Conservation (phyloP, 92 coral and sea anemone species). For the Heteractis magnifica region DNA sequence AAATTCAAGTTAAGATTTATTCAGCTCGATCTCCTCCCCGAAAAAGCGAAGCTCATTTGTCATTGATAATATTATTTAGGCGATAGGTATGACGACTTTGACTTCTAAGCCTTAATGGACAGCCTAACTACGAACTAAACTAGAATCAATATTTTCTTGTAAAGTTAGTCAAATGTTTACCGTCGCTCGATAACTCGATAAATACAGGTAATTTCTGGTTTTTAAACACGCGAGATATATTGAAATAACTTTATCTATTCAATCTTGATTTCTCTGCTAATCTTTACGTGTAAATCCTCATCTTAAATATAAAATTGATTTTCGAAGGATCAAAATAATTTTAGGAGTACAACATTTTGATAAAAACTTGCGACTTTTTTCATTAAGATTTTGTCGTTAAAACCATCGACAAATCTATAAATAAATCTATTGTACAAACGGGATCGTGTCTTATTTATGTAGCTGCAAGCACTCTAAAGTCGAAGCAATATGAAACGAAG, state of each 20-base stretch:
- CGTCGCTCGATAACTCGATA: conserved; percentile 5
- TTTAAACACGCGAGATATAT: conserved; percentile 14
- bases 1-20: not conserved
- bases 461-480: not conserved
- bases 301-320: not conserved
- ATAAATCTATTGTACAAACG: conserved; percentile 14
- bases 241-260: conserved; percentile 1
- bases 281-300: not conserved
- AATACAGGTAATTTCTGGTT: conserved; percentile 15
- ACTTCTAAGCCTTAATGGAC: not conserved
- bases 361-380: not conserved
- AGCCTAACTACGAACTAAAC: not conserved
- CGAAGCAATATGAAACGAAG: not conserved
- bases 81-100: not conserved
- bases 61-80: not conserved
- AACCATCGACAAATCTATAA: not conserved
- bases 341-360: not conserved
- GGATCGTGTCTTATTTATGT: not conserved
- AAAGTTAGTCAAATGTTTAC: conserved; percentile 32
- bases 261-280: not conserved
- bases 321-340: conserved; percentile 22
- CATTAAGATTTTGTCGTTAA: not conserved
- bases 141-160: conserved; percentile 34
- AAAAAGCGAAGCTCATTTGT: not conserved
- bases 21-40: not conserved